Conservation (phyloP, 2,113 vertebrate species). For the Turdus rufiventris region DNA sequence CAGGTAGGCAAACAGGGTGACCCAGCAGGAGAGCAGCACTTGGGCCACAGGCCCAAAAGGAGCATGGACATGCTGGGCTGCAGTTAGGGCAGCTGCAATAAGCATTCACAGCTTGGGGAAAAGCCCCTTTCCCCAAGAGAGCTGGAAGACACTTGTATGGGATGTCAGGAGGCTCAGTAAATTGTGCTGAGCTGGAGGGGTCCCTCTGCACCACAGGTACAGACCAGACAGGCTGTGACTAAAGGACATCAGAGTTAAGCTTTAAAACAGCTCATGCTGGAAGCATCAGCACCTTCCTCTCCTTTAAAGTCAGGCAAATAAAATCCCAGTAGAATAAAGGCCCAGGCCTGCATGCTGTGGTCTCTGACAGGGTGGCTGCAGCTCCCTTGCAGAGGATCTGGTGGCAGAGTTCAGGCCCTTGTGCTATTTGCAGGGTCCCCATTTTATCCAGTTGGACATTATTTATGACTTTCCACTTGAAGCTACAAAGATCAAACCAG, state of each 20-base stretch:
- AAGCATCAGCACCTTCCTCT: background rate
- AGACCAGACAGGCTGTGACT: background rate
- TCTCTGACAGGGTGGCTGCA: background rate
- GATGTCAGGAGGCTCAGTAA: background rate
- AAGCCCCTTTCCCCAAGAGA: background rate
- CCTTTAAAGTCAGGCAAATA: background rate
- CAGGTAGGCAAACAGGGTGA: background rate
- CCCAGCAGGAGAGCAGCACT: background rate
- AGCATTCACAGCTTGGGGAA: background rate
- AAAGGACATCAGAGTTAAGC: background rate
- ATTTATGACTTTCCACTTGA: background rate
- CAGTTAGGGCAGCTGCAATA: background rate
- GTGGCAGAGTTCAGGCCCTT: background rate
- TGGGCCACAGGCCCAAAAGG: background rate
- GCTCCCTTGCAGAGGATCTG: background rate
- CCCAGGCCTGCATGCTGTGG: background rate
- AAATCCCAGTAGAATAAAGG: background rate
- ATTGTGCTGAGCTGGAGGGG: background rate
- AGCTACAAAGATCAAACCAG: background rate
- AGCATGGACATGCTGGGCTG: accelerated
- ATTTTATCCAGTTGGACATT: background rate
- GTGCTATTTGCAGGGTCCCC: background rate
- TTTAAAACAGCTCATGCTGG: background rate
- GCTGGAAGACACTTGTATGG: background rate
- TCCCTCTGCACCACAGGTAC: background rate